Evolutionary conservation across 2,888 invertebrate genomes (phyloP).

Genomic region (Gonocerus acuteangulatus): DNA sequence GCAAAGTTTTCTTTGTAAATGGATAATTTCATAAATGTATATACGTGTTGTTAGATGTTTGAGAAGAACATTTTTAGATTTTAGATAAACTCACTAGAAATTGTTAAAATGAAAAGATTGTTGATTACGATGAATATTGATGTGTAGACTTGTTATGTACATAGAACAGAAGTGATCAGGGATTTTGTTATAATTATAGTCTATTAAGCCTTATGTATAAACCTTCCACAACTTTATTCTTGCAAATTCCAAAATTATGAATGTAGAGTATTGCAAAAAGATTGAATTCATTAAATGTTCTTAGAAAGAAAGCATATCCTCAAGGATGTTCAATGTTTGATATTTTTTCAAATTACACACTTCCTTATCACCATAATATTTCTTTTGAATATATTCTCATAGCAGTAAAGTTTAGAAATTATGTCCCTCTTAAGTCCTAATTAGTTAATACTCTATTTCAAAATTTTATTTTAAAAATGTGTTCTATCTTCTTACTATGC

Average conservation of each 20-base stretch:
- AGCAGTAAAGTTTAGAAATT: too few species aligned
- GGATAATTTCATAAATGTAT: conserved; percentile 14
- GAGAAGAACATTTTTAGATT: conserved; percentile 13
- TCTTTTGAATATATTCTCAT: too few species aligned
- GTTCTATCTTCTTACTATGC: conserved; percentile 15
- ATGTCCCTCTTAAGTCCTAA: too few species aligned
- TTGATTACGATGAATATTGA: conserved; percentile 13
- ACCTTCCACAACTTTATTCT: neutral
- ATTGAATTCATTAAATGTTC: neutral
- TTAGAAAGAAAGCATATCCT: too few species aligned
- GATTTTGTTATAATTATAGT: conserved; percentile 12
- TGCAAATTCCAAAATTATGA: neutral
- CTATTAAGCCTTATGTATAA: conserved; percentile 9
- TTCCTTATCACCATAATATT: too few species aligned
- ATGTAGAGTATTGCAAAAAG: neutral
- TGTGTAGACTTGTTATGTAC: conserved; percentile 19
- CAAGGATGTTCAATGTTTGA: too few species aligned
- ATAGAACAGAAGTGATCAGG: conserved; percentile 12
- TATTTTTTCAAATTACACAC: too few species aligned
- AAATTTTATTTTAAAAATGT: too few species aligned
- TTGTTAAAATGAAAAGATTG: conserved; percentile 14
- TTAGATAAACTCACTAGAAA: conserved; percentile 12
- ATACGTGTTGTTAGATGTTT: conserved; percentile 14
- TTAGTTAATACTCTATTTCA: too few species aligned
- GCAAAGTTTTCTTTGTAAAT: neutral